phyloP scores from a whole-genome alignment of 1,140 invertebrate genomes.

The Mactra quadrangularis region DNA sequence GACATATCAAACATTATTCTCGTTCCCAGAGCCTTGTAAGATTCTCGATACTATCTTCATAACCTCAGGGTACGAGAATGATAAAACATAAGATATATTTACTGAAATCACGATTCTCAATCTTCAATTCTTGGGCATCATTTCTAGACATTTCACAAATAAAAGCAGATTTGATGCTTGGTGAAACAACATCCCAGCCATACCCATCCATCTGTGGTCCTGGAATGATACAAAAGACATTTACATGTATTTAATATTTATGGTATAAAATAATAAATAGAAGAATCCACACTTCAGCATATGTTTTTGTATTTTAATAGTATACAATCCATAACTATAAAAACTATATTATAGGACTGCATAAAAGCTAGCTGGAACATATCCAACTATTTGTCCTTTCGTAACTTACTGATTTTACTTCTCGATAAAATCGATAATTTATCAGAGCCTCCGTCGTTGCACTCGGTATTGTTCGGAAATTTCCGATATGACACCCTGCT shows the following conservation, averaged over 20 bases:
- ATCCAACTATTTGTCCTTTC: not conserved
- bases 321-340: not conserved
- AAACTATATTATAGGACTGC: not conserved
- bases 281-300: no score
- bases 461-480: no score
- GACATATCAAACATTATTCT: no score
- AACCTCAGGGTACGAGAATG: no score
- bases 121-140: slow-evolving; percentile 55
- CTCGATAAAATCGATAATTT: no score
- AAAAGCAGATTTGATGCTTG: slow-evolving; percentile 45
- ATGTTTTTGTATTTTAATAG: not conserved
- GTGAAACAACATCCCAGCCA: slow-evolving; percentile 56
- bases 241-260: not conserved
- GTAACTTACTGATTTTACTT: no score
- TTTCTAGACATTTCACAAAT: slow-evolving; percentile 68
- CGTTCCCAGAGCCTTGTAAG: no score
- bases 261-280: not conserved
- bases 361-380: not conserved
- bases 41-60: no score
- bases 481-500: no score
- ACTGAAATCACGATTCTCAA: slow-evolving; percentile 65
- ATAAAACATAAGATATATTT: no score
- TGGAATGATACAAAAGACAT: not conserved
- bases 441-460: no score
- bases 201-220: slow-evolving; percentile 51